Conservation (phyloP, 2,888 invertebrate genomes). For the Tenthredo livida region DNA sequence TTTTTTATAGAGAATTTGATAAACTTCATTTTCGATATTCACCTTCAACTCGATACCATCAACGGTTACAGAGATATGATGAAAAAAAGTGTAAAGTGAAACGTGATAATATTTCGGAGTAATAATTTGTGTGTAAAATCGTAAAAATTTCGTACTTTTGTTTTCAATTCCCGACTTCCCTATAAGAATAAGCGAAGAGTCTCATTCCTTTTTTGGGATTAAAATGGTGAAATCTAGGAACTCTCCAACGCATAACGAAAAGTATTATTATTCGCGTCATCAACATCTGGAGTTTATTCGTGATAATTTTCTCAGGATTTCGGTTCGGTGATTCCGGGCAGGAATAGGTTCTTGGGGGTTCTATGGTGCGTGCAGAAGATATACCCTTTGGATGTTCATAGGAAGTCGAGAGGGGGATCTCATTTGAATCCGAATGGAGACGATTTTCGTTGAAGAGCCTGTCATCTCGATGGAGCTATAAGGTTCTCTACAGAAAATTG, state of each 20-base stretch:
- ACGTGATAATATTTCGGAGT: no score
- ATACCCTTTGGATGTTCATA: not conserved
- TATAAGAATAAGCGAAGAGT: no score
- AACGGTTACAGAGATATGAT: no score
- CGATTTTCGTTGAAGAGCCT: conserved; percentile 74
- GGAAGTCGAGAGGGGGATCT: conserved; percentile 61
- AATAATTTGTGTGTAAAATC: no score
- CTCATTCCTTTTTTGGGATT: no score
- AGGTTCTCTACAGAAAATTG: conserved; percentile 64
- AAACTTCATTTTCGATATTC: no score
- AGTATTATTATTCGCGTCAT: conserved; percentile 1
- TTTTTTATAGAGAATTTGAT: no score
- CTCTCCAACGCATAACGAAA: no score
- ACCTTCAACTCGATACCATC: no score
- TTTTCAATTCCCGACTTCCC: no score
- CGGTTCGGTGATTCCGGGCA: not conserved
- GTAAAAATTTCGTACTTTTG: no score
- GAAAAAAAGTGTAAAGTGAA: no score
- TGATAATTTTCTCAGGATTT: conserved; percentile 23
- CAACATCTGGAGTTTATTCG: conserved; percentile 32
- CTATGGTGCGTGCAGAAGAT: conserved; percentile 29
- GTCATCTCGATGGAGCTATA: conserved; percentile 60
- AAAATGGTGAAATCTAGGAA: not conserved
- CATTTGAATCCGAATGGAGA: conserved; percentile 78
- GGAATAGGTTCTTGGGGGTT: conserved; percentile 24